phyloP scores from a whole-genome alignment of 2,797 vertebrate genomes.

The Anniella stebbinsi region DNA sequence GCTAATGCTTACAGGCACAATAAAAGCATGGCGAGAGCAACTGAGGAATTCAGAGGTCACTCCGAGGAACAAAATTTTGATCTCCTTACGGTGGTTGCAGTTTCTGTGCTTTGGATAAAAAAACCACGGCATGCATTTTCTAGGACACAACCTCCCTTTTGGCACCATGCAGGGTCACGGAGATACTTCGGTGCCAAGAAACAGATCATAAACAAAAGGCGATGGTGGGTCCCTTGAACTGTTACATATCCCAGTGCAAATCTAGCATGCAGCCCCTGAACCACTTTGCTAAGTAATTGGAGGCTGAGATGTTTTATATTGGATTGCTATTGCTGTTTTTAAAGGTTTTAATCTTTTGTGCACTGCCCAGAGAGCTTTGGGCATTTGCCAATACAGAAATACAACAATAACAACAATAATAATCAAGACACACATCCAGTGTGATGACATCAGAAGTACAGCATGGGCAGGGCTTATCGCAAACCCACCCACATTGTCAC shows the following conservation, averaged over 20 bases:
- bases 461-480: neutral
- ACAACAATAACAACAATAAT: too few species aligned
- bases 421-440: neutral
- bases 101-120: constrained; percentile 9
- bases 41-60: constrained; percentile 36
- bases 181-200: constrained; percentile 35
- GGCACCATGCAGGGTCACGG: neutral
- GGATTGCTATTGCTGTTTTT: neutral
- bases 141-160: neutral
- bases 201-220: neutral
- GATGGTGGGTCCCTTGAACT: constrained; percentile 17
- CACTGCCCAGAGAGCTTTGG: too few species aligned
- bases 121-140: neutral
- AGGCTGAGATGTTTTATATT: too few species aligned
- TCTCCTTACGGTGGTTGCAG: fast-evolving
- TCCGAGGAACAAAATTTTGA: neutral
- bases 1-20: constrained; percentile 19
- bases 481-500: neutral
- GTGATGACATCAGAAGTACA: neutral
- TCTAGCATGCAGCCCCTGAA: neutral
- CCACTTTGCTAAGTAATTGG: neutral
- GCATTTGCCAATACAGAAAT: too few species aligned
- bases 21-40: neutral
- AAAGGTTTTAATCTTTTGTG: too few species aligned
- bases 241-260: constrained; percentile 42